Evolutionary conservation across 2,888 invertebrate species (phyloP).

Genomic region (Ennomos fuscantarius): DNA sequence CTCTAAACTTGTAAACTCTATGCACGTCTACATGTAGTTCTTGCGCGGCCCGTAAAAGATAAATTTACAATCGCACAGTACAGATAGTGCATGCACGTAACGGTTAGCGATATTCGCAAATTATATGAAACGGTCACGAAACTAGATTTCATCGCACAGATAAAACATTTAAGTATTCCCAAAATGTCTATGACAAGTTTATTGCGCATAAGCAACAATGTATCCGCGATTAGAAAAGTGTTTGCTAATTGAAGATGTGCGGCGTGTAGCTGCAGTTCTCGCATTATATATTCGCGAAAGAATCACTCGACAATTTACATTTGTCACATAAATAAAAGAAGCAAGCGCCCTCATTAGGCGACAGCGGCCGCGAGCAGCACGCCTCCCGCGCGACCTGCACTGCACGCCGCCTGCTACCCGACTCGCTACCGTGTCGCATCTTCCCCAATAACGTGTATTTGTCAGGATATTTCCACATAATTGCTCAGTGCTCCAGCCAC

Average conservation of each 20-base stretch:
- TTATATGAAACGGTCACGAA: slow-evolving; percentile 51
- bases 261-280: slow-evolving; percentile 57
- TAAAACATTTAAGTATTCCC: slow-evolving; percentile 48
- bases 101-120: slow-evolving; percentile 56
- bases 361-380: slow-evolving; percentile 49
- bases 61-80: slow-evolving; percentile 61
- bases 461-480: slow-evolving; percentile 69
- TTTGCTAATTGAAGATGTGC: slow-evolving; percentile 61
- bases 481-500: slow-evolving; percentile 56
- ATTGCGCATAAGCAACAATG: slow-evolving; percentile 53
- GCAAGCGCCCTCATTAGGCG: slow-evolving; percentile 76
- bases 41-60: slow-evolving; percentile 62
- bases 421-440: slow-evolving; percentile 54
- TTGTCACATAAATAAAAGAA: slow-evolving; percentile 81
- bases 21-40: slow-evolving; percentile 65
- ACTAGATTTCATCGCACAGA: slow-evolving; percentile 38
- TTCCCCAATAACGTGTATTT: slow-evolving; percentile 66
- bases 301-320: slow-evolving; percentile 74
- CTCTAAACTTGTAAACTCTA: slow-evolving; percentile 81
- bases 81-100: slow-evolving; percentile 37
- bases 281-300: slow-evolving; percentile 73
- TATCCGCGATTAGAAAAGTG: slow-evolving; percentile 61
- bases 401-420: slow-evolving; percentile 33
- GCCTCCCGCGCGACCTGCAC: slow-evolving; percentile 36
- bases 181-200: slow-evolving; percentile 60